Conservation (phyloP, 2,113 vertebrate genomes). For the Rhipidura dahli region DNA sequence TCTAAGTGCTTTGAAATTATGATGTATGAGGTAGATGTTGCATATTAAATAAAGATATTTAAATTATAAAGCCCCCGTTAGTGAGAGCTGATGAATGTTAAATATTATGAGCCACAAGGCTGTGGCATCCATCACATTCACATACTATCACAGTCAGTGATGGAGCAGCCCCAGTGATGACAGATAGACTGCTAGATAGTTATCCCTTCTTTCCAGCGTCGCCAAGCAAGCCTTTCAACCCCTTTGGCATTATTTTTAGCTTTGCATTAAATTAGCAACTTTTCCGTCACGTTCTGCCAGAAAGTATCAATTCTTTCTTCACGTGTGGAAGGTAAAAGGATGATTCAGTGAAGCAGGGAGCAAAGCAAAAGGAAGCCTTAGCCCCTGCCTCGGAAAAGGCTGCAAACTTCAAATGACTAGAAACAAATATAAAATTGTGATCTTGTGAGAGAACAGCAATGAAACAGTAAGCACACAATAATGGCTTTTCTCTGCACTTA, state of each 20-base stretch:
- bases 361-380: conserved; percentile 8
- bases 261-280: conserved; percentile 88
- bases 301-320: conserved; percentile 71
- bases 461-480: conserved; percentile 77
- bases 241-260: conserved; percentile 74
- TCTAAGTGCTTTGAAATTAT: conserved; percentile 99
- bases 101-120: conserved; percentile 75
- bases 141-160: conserved; percentile 91
- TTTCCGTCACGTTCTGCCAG: conserved; percentile 65
- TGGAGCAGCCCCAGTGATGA: conserved; percentile 86
- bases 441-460: conserved; percentile 69
- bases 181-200: conserved; percentile 90
- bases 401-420: conserved; percentile 65
- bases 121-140: conserved; percentile 86
- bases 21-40: conserved; percentile 88
- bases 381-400: conserved; percentile 26
- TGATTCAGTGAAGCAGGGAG: conserved; percentile 30
- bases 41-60: conserved; percentile 91
- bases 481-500: conserved; percentile 80
- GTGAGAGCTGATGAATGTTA: conserved; percentile 81
- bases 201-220: conserved; percentile 81
- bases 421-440: conserved; percentile 79
- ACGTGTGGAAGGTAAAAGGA: conserved; percentile 49
- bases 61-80: conserved; percentile 88
- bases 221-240: conserved; percentile 74